Conservation (phyloP, 2,888 invertebrate species). For the Caradrina clavipalpis region DNA sequence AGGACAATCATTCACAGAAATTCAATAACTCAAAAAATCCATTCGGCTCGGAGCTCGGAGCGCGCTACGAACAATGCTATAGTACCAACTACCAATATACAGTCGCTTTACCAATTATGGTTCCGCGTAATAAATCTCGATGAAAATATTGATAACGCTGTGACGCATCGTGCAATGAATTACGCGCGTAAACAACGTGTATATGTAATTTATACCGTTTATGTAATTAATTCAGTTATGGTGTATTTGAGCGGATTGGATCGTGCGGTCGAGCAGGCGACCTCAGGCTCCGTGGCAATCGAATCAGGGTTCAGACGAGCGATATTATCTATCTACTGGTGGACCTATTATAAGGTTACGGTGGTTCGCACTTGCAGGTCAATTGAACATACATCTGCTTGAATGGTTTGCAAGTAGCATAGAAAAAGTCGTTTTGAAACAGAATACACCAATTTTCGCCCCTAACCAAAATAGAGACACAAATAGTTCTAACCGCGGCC, state of each 20-base stretch:
- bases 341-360: conserved; percentile 21
- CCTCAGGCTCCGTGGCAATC: conserved; percentile 50
- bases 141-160: conserved; percentile 83
- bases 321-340: conserved; percentile 44
- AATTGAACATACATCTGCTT: conserved; percentile 8
- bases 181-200: conserved; percentile 74
- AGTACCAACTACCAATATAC: conserved; percentile 59
- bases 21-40: conserved; percentile 19
- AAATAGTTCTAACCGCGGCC: conserved; percentile 37
- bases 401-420: not conserved
- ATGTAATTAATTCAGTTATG: conserved; percentile 76
- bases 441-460: conserved; percentile 12
- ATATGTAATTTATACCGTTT: conserved; percentile 72
- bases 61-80: conserved; percentile 41
- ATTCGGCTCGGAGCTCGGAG: not conserved
- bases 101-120: conserved; percentile 77
- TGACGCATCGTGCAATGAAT: conserved; percentile 73
- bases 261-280: conserved; percentile 43
- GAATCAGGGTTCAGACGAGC: conserved; percentile 45
- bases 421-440: conserved; percentile 2
- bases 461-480: conserved; percentile 31
- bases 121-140: conserved; percentile 79
- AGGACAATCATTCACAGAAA: conserved; percentile 3
- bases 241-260: conserved; percentile 40
- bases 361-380: not conserved